phyloP scores from a whole-genome alignment of 2,113 vertebrate genomes.

The Baryphthengus martii region DNA sequence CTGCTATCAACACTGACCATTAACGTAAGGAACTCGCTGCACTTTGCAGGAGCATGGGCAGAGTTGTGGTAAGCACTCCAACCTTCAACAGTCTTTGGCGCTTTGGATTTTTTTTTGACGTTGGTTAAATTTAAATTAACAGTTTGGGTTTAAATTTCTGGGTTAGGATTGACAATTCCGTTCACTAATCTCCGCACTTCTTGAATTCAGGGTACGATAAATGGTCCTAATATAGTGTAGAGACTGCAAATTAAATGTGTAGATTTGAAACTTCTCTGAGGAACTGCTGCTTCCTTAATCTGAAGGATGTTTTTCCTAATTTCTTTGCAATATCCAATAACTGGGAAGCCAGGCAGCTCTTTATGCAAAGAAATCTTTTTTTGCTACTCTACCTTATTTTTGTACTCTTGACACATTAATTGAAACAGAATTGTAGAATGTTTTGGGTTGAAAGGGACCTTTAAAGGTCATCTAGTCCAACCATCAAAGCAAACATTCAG shows the following conservation, averaged over 20 bases:
- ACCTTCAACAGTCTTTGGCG: not conserved
- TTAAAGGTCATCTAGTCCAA: not conserved
- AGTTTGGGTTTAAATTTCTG: not conserved
- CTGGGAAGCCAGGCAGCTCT: not conserved
- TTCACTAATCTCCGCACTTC: not conserved
- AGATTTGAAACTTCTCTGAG: not conserved
- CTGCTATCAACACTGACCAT: not conserved
- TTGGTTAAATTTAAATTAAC: not conserved
- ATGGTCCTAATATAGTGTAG: not conserved
- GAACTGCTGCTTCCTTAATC: not conserved
- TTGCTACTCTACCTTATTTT: not conserved
- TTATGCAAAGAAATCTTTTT: not conserved
- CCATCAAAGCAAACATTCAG: not conserved
- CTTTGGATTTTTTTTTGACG: not conserved
- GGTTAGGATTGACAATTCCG: not conserved
- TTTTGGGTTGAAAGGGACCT: not conserved
- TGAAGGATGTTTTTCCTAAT: not conserved
- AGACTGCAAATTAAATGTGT: not conserved
- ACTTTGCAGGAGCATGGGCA: not conserved
- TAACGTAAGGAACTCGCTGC: rapidly evolving
- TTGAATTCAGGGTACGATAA: not conserved
- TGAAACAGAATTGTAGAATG: not conserved
- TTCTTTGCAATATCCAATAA: not conserved
- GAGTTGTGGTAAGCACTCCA: not conserved
- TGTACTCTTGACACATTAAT: not conserved